Base-by-base conservation (phyloP, 1,140 invertebrate genomes). In the Calephelis virginiensis region DNA sequence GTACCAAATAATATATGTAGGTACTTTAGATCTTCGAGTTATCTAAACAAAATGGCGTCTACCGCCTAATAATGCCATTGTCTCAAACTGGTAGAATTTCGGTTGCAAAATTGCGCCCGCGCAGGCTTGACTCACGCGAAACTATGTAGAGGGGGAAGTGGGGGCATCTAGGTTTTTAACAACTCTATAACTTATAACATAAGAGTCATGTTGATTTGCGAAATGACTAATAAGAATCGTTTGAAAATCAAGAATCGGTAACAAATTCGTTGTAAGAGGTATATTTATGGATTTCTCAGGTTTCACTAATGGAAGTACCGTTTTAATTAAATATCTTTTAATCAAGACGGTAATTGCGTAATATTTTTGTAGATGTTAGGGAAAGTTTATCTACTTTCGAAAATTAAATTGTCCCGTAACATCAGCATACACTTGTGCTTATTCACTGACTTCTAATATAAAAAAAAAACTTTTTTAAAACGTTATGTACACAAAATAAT, bases 1-100 rank as follows among this genome's bases (percentile, higher is more conserved):
- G 14, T 47, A 62, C 61, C 43, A 59, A 68, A 66, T 67, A 71
- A 66, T 68, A 67, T 71, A 69, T 73, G 71, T 69, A 71, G 70
- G 72, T 68, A 67, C 72, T 56, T 66, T 68, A 71, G 67, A 74
- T 74, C 72, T 68, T 38, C 46, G 69, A 71, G 61, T 74, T 74
- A 74, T 74, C 72, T 74, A 81, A 77, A 78, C 82, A 86, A 86
- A 72, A 86, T 84, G 82, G 84, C 84, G 76, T 77, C 78, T 74
- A 75, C 73, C 75, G 76, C 75, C 82, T 86, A 88, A 85, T 85
- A 86, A 85, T 80, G 80, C 85, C 82, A 88, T 88, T 88, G 85
- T 88, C 82, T 86, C 69, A 73, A 82, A 88, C 85, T 77, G 69
- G 85, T 88, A 88, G 85, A 88, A 88, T 88, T 88, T 88, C 75